Evolutionary conservation across 2,113 vertebrate genomes (phyloP), one percentile per base, ranked within the genome.

Genomic region (Hydrolagus affinis): DNA sequence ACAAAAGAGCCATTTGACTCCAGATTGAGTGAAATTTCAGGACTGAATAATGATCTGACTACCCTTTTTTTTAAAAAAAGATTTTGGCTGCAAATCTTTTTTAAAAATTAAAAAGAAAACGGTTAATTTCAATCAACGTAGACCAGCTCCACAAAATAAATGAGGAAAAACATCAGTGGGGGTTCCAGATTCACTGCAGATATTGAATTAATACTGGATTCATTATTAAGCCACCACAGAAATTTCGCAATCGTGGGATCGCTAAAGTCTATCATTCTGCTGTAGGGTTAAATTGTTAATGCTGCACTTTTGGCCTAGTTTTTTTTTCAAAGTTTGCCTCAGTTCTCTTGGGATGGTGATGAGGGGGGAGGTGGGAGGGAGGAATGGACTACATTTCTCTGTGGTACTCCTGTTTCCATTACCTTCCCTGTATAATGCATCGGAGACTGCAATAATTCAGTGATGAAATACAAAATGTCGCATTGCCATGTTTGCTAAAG

Each of bases 381-480:
- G 95, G 97, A 98, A 97, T 97, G 96, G 96, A 95, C 95, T 92
- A 86, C 91, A 93, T 94, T 92, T 92, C 90, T 93, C 89, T 88
- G 93, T 89, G 91, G 90, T 87, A 89, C 91, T 91, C 90, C 89
- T 90, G 89, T 93, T 94, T 95, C 96, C 96, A 97, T 96, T 98
- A 97, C 94, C 92, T 91, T 94, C 91, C 89, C 90, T 92, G 92
- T 89, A 93, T 93, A 94, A 94, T 94, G 92, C 93, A 95, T 94
- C 94, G 90, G 94, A 94, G 95, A 92, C 93, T 92, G 85, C 91
- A 96, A 97, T 96, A 96, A 97, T 95, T 94, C 92, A 91, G 93
- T 93, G 95, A 96, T 95, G 93, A 94, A 94, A 96, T 94, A 94
- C 94, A 95, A 96, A 96, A 95, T 96, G 95, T 94, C 92, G 90